Evolutionary conservation across 2,113 vertebrate species (phyloP).

Genomic region (Microtus ochrogaster): DNA sequence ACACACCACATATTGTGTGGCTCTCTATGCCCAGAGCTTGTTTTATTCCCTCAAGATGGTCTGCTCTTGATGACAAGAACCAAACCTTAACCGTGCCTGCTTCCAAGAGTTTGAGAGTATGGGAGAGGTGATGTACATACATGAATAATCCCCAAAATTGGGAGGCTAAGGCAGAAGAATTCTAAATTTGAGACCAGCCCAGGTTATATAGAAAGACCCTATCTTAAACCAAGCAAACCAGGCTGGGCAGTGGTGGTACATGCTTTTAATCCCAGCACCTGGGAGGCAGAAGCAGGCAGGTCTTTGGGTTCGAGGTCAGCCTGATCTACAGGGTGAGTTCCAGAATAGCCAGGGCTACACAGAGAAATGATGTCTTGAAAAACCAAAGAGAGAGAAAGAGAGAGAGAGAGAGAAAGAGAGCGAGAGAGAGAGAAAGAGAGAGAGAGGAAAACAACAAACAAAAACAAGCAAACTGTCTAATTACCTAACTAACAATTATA

Average conservation of each 20-base stretch:
- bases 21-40: not conserved
- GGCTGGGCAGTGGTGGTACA: not conserved
- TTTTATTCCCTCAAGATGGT: not conserved
- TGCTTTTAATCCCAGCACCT: not conserved
- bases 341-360: not conserved
- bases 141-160: not conserved
- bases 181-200: not conserved
- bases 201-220: not conserved
- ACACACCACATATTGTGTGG: not conserved
- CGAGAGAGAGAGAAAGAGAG: no score
- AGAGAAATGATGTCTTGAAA: not conserved
- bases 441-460: not conserved
- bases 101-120: not conserved
- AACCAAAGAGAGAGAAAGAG: not conserved
- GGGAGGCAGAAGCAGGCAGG: not conserved
- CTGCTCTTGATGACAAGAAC: not conserved
- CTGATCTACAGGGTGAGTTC: not conserved
- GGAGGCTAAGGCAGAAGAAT: not conserved
- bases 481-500: not conserved
- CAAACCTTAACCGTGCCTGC: not conserved
- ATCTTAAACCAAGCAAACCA: not conserved
- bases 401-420: no score
- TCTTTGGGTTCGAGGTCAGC: not conserved
- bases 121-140: not conserved
- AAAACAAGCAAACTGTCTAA: not conserved